Conservation (phyloP, 2,797 vertebrate species). For the Pyrocephalus nanus region DNA sequence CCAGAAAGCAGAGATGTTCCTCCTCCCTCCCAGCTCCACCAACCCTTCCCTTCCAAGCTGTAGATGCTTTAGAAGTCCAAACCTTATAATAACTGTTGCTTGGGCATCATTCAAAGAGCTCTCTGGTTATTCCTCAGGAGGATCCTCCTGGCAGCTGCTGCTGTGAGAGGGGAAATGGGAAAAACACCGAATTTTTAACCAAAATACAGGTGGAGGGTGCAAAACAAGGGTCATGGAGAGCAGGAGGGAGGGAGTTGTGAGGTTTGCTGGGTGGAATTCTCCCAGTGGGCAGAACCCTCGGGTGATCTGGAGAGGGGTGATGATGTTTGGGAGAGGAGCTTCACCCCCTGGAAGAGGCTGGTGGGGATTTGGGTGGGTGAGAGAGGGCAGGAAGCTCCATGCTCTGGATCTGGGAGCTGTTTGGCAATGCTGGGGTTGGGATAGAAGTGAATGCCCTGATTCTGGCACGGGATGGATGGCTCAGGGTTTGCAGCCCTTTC, state of each 20-base stretch:
- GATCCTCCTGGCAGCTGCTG: conserved; percentile 16
- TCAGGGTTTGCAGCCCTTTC: background rate
- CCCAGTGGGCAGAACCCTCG: background rate
- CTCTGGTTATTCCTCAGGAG: conserved; percentile 55
- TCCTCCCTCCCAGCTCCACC: background rate
- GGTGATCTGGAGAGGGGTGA: no score
- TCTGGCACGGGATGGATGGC: rapidly evolving
- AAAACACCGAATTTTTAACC: conserved; percentile 50
- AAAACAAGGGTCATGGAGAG: conserved; percentile 12
- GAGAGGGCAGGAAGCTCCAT: background rate
- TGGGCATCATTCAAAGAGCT: conserved; percentile 13
- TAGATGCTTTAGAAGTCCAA: background rate
- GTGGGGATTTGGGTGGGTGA: background rate
- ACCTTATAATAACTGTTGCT: background rate
- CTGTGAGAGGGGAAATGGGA: conserved; percentile 37
- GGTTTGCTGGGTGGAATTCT: background rate
- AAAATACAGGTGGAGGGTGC: conserved; percentile 47
- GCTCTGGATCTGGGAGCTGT: background rate
- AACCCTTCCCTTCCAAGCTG: background rate
- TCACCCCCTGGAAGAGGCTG: background rate
- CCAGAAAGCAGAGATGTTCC: background rate
- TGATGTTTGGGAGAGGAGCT: background rate
- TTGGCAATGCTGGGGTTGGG: background rate
- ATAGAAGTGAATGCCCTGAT: no score
- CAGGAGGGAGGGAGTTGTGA: background rate